Evolutionary conservation across 2,797 vertebrate genomes (phyloP).

Genomic region (Xerus rutilus): DNA sequence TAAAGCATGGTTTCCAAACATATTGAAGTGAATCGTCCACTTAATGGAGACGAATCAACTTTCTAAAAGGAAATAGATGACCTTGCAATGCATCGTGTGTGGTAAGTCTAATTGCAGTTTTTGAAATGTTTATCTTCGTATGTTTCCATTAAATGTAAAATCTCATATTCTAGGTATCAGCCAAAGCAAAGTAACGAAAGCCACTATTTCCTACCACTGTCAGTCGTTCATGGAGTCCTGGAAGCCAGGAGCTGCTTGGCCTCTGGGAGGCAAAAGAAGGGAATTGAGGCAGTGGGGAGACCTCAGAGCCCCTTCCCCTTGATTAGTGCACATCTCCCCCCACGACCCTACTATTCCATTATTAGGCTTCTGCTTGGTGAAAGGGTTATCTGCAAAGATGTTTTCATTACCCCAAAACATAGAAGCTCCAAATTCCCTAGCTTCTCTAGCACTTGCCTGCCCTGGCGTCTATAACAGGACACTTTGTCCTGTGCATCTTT

Average conservation of each 20-base stretch:
- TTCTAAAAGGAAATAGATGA: neutral
- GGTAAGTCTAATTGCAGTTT: neutral
- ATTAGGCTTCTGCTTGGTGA: neutral
- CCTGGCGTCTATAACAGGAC: no score
- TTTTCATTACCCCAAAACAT: neutral
- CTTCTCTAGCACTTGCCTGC: neutral
- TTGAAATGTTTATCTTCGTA: neutral
- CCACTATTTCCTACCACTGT: rapidly evolving
- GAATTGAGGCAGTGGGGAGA: neutral
- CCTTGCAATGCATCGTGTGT: no score
- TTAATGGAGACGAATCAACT: neutral
- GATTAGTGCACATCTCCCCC: neutral
- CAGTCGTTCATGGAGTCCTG: neutral
- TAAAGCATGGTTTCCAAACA: no score
- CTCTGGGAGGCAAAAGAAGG: neutral
- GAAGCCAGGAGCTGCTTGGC: neutral
- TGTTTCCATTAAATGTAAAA: neutral
- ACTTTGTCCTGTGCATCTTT: neutral
- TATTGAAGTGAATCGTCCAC: neutral
- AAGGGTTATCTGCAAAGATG: no score
- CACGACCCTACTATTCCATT: no score
- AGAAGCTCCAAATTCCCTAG: neutral
- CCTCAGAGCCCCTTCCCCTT: no score
- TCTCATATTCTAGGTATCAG: neutral
- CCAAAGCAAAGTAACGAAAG: neutral